These are phyloP conservation scores for Drosophila sturtevanti DNA, from an alignment of 1,140 invertebrate genomes.

Conservation along the genomic window DNA sequence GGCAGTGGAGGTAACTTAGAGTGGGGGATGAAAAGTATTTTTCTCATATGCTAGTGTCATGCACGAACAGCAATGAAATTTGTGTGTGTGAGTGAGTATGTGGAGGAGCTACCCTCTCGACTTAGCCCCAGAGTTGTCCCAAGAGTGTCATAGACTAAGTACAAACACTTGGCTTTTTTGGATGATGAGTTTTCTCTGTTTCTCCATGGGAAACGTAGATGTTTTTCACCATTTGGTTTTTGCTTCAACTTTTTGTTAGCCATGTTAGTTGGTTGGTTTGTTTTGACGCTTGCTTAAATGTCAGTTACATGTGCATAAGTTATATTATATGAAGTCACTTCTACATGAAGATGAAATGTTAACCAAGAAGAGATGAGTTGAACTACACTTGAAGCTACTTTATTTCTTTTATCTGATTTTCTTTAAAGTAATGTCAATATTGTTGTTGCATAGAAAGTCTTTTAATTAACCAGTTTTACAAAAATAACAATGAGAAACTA, in stretches of 20 bases:
- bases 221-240: conserved; percentile 46
- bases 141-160: conserved; percentile 38
- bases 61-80: conserved; percentile 41
- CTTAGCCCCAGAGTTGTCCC: conserved; percentile 19
- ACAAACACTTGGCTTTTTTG: conserved; percentile 47
- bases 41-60: conserved; percentile 46
- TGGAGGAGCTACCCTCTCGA: not conserved
- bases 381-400: conserved; percentile 1
- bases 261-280: conserved; percentile 16
- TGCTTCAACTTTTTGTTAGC: conserved; percentile 40
- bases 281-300: conserved; percentile 62
- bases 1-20: not conserved
- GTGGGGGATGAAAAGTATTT: not conserved
- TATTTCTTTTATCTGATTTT: conserved; percentile 12
- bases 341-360: conserved; percentile 46
- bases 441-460: conserved; percentile 59
- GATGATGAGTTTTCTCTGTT: conserved; percentile 26
- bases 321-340: conserved; percentile 48
- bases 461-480: conserved; percentile 62
- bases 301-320: conserved; percentile 68
- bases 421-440: conserved; percentile 47
- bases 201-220: conserved; percentile 9
- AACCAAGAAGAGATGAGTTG: conserved; percentile 30
- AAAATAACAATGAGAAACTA: conserved; percentile 17
- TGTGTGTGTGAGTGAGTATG: conserved; percentile 1